A percentile compares a stretch with the other conserved stretches of the same genome.
These are phyloP conservation scores for Xylota sylvarum DNA, from an alignment of 2,888 invertebrate genomes.

Conservation along the genomic window DNA sequence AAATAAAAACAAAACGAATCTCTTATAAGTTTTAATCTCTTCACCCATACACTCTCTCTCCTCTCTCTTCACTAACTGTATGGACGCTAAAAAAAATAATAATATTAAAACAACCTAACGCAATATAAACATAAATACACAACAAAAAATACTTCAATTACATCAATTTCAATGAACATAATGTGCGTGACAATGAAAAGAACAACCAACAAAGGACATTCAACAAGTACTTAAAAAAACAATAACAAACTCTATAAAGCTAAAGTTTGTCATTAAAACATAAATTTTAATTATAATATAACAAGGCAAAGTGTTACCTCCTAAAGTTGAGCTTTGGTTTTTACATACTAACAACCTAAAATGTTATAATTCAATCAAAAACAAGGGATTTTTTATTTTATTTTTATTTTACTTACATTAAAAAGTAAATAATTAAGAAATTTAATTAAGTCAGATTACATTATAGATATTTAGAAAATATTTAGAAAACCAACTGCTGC, in stretches of 20 bases:
- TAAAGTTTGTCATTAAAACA: slow-evolving; percentile 19
- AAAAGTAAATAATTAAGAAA: slow-evolving; percentile 15
- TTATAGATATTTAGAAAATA: slow-evolving; percentile 9
- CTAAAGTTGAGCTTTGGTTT: slow-evolving; percentile 52
- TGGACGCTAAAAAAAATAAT: slow-evolving; percentile 50
- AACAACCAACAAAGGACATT: slow-evolving; percentile 72
- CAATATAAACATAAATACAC: slow-evolving; percentile 29
- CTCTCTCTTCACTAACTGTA: slow-evolving; percentile 67
- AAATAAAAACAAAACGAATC: slow-evolving; percentile 59
- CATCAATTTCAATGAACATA: slow-evolving; percentile 10
- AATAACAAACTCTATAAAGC: slow-evolving; percentile 22
- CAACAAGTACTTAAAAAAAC: slow-evolving; percentile 73
- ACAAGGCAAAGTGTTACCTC: slow-evolving; percentile 51
- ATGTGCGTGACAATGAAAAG: slow-evolving; percentile 60
- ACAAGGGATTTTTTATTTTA: slow-evolving; percentile 64
- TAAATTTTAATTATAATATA: slow-evolving; percentile 11
- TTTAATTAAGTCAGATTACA: slow-evolving; percentile 35
- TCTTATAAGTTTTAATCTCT: slow-evolving; percentile 66
- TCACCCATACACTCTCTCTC: slow-evolving; percentile 49
- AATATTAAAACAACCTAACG: slow-evolving; percentile 16
- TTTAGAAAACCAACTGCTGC: not conserved
- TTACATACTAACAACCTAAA: slow-evolving; percentile 39
- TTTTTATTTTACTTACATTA: slow-evolving; percentile 20
- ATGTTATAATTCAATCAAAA: slow-evolving; percentile 47
- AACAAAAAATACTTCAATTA: slow-evolving; percentile 10